phyloP scores from a whole-genome alignment of 2,113 vertebrate genomes.

The Microtus pennsylvanicus region DNA sequence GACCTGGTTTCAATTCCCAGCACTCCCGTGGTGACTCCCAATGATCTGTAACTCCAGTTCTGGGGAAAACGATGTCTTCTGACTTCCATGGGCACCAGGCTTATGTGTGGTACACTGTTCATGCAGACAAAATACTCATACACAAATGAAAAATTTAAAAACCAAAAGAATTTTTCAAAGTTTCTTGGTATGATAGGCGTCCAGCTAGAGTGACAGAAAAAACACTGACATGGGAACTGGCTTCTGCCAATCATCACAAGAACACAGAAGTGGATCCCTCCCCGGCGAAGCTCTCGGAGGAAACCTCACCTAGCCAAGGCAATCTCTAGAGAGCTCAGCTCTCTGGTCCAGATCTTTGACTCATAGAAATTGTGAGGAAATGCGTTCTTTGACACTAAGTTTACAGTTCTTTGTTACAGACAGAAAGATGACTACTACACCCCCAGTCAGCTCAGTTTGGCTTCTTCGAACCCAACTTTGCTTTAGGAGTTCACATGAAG shows the following conservation, averaged over 20 bases:
- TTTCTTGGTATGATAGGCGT: no score
- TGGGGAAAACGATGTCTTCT: not conserved
- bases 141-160: not conserved
- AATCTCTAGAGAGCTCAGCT: not conserved
- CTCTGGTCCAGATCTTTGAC: not conserved
- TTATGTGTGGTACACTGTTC: not conserved
- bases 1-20: not conserved
- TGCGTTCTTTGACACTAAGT: not conserved
- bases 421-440: not conserved
- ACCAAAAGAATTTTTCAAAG: not conserved
- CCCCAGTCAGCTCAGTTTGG: not conserved
- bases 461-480: not conserved
- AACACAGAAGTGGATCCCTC: not conserved
- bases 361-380: not conserved
- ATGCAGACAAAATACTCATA: not conserved
- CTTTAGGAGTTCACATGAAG: not conserved
- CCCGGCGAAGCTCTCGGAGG: not conserved
- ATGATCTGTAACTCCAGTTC: not conserved
- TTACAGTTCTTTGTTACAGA: not conserved
- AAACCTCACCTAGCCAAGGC: not conserved
- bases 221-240: not conserved
- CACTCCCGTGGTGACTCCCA: not conserved
- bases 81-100: not conserved
- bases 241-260: not conserved
- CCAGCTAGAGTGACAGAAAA: not conserved